Conservation (phyloP, 1,140 invertebrate species). For the Bathynomus jamesi region DNA sequence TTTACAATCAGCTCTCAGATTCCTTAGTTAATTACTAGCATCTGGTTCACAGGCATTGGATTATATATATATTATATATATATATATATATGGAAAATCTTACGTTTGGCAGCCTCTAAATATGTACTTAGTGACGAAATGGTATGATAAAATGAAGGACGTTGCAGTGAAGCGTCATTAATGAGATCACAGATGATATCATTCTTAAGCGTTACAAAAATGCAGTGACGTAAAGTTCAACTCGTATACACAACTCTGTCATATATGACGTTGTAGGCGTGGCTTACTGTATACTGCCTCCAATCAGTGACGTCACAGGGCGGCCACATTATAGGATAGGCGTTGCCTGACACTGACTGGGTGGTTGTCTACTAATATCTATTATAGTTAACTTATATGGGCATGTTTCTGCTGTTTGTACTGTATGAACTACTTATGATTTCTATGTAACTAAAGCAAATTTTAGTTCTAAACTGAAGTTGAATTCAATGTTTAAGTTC, state of each 20-base stretch:
- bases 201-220: background rate
- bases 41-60: too few species aligned
- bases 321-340: background rate
- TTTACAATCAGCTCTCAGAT: too few species aligned
- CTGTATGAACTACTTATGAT: too few species aligned
- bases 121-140: background rate
- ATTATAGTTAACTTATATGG: background rate
- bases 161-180: background rate
- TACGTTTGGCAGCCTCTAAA: background rate
- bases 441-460: too few species aligned
- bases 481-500: too few species aligned
- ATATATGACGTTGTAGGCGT: background rate
- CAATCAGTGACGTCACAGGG: background rate
- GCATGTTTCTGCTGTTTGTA: background rate
- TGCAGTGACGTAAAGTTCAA: background rate
- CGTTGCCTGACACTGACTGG: background rate
- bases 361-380: background rate
- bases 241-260: background rate
- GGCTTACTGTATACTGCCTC: background rate
- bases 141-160: background rate
- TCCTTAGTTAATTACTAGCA: too few species aligned
- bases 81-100: background rate
- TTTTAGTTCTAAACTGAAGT: too few species aligned
- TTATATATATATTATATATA: background rate
- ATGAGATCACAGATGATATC: background rate